phyloP scores from a whole-genome alignment of 30 jellyfish, hydroid and myxozoan species.

The Chironex yamaguchii region DNA sequence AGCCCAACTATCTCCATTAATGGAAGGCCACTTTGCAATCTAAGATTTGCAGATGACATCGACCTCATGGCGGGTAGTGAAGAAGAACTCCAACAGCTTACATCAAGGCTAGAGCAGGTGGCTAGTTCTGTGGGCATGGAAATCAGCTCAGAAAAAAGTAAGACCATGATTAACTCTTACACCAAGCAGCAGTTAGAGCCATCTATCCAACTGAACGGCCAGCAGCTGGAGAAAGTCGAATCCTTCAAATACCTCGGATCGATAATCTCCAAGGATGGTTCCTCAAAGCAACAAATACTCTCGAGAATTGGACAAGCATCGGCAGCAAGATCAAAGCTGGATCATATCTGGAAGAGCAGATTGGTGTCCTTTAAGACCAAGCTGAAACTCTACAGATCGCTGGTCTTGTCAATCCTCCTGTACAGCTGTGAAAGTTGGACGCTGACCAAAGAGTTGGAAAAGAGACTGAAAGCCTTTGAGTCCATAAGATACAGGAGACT shows the following conservation, averaged over 20 bases:
- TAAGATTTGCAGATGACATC: slow-evolving; percentile 13
- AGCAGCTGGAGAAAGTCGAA: neutral
- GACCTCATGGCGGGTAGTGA: slow-evolving; percentile 3
- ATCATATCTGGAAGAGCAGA: neutral
- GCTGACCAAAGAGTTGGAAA: neutral
- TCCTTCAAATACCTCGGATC: slow-evolving; percentile 5
- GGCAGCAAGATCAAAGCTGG: neutral
- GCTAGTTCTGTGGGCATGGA: neutral
- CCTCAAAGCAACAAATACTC: neutral
- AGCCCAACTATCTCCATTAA: slow-evolving; percentile 1
- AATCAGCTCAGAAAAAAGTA: neutral
- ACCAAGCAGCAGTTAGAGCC: neutral
- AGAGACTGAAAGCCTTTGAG: neutral
- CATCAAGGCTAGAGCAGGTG: neutral
- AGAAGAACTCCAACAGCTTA: slow-evolving; percentile 17
- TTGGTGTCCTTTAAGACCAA: neutral
- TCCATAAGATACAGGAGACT: neutral
- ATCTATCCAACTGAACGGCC: neutral
- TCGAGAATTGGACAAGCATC: slow-evolving; percentile 13
- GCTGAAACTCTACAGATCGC: neutral
- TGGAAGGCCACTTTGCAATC: neutral
- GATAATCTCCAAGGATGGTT: neutral
- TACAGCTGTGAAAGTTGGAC: slow-evolving; percentile 18
- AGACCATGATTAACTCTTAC: neutral
- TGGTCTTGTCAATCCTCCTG: neutral